These are phyloP conservation scores for Myiagra hebetior DNA, from an alignment of 2,113 vertebrate species.

Conservation along the genomic window DNA sequence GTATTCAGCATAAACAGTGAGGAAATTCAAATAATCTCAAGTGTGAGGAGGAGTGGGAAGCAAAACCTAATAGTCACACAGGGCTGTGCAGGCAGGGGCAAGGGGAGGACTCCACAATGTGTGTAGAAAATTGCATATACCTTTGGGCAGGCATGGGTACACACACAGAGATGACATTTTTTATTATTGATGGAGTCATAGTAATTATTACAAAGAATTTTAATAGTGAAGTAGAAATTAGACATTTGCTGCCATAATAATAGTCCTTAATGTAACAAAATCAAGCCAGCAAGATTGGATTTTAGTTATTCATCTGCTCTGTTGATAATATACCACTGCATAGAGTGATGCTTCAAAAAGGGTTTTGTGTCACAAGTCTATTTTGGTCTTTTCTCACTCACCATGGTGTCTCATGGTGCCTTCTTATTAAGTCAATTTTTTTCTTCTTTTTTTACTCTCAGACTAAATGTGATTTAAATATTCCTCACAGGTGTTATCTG, in stretches of 20 bases:
- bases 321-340: slow-evolving; percentile 4
- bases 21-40: background rate
- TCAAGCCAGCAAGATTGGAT: slow-evolving; percentile 1
- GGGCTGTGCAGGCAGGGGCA: background rate
- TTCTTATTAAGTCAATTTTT: slow-evolving; percentile 37
- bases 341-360: background rate
- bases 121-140: background rate
- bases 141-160: background rate
- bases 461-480: slow-evolving; percentile 64
- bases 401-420: background rate
- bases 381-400: slow-evolving; percentile 43
- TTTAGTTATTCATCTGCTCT: slow-evolving; percentile 32
- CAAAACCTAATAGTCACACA: background rate
- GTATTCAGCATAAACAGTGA: background rate
- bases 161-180: background rate
- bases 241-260: slow-evolving; percentile 11
- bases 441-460: slow-evolving; percentile 8
- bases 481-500: slow-evolving; percentile 58
- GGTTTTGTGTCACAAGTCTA: slow-evolving; percentile 35
- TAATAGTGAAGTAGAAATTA: slow-evolving; percentile 32
- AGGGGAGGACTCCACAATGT: background rate
- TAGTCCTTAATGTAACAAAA: slow-evolving; percentile 33
- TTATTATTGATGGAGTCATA: slow-evolving; percentile 40
- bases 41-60: background rate
- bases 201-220: slow-evolving; percentile 59